These are phyloP conservation scores for Apodemia duryi DNA, from an alignment of 2,888 invertebrate species.

Conservation along the genomic window DNA sequence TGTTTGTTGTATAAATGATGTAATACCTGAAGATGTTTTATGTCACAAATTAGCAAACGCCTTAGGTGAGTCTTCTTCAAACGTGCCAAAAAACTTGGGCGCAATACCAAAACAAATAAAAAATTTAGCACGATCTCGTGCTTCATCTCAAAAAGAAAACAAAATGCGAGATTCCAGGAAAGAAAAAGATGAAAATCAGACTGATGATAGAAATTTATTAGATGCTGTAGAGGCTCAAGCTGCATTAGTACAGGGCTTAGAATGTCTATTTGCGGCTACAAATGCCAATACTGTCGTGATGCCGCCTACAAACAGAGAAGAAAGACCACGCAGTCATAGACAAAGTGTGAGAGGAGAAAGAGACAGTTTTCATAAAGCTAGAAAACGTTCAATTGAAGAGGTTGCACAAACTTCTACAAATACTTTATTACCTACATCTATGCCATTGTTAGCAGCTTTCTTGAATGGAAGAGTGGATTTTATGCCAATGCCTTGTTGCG, in stretches of 20 bases:
- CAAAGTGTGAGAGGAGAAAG: constrained; percentile 68
- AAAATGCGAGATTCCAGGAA: constrained; percentile 71
- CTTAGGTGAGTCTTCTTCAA: constrained; percentile 67
- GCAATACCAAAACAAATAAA: constrained; percentile 85
- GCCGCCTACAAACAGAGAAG: constrained; percentile 65
- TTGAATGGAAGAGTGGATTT: constrained; percentile 80
- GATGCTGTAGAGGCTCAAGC: constrained; percentile 76
- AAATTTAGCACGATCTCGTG: constrained; percentile 74
- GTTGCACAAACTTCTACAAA: constrained; percentile 83
- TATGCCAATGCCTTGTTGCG: constrained; percentile 65
- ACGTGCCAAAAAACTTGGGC: constrained; percentile 82
- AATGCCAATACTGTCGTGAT: constrained; percentile 72
- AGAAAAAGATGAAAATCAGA: constrained; percentile 65
- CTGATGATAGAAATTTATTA: constrained; percentile 62
- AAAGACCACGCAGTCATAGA: constrained; percentile 55
- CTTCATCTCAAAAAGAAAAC: constrained; percentile 80
- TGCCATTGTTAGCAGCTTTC: constrained; percentile 82
- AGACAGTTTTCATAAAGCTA: constrained; percentile 62
- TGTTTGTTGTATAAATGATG: constrained; percentile 44
- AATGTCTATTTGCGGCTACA: constrained; percentile 71
- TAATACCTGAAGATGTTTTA: constrained; percentile 47
- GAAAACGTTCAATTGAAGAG: constrained; percentile 78
- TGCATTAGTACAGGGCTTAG: constrained; percentile 77
- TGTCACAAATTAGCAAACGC: constrained; percentile 57
- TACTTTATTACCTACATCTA: constrained; percentile 81